These are phyloP conservation scores for Barnardius zonarius DNA, from an alignment of 2,113 vertebrate genomes.

Conservation along the genomic window DNA sequence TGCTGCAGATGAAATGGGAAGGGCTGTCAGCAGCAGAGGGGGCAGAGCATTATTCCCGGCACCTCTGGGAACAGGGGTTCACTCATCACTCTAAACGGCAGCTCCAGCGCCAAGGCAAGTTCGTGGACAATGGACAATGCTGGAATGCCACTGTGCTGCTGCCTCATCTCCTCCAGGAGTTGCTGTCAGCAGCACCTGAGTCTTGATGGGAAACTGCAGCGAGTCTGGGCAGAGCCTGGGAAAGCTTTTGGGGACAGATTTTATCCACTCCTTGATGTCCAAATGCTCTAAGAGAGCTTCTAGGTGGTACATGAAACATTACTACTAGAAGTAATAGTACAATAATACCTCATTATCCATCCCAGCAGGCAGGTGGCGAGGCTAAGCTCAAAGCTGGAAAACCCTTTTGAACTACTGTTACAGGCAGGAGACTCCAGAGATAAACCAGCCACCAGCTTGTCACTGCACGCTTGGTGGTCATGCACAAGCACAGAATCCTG, in stretches of 20 bases:
- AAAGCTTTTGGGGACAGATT: not conserved
- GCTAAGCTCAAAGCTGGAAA: not conserved
- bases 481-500: not conserved
- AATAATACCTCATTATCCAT: not conserved
- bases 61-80: not conserved
- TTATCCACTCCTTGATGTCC: not conserved
- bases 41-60: not conserved
- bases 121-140: fast-evolving
- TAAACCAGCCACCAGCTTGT: not conserved
- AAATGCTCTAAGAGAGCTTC: fast-evolving
- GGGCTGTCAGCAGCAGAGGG: not conserved
- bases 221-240: not conserved
- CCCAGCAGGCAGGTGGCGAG: fast-evolving
- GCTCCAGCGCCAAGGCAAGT: not conserved
- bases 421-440: not conserved
- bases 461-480: not conserved
- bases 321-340: not conserved
- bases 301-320: not conserved
- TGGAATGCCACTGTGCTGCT: fast-evolving
- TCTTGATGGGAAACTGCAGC: fast-evolving
- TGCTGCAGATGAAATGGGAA: not conserved
- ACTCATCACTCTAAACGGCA: not conserved
- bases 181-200: fast-evolving
- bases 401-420: not conserved
- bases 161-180: not conserved